phyloP scores from a whole-genome alignment of 2,113 vertebrate genomes.

The Erythrolamprus reginae region DNA sequence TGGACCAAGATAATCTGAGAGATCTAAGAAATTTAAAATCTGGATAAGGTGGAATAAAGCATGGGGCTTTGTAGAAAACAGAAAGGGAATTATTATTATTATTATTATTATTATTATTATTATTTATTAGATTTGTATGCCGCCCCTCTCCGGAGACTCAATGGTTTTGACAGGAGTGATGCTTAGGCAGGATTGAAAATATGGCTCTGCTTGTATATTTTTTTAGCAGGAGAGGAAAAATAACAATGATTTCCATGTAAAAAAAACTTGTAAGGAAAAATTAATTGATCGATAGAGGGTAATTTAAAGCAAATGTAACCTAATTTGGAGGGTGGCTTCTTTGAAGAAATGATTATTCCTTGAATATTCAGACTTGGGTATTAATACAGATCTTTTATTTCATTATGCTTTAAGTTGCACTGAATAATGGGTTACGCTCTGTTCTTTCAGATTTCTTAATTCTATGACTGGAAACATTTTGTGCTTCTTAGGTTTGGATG shows the following conservation, averaged over 20 bases:
- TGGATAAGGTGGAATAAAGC: neutral
- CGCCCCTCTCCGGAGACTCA: too few species aligned
- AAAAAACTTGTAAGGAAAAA: neutral
- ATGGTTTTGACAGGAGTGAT: neutral
- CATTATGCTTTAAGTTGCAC: neutral
- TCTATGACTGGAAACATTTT: neutral
- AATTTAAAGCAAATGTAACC: neutral
- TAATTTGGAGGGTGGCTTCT: neutral
- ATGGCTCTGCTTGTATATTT: neutral
- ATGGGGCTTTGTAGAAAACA: neutral
- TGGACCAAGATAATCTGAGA: neutral
- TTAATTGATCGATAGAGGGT: neutral
- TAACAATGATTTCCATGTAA: neutral
- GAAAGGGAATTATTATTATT: too few species aligned
- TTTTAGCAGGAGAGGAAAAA: neutral
- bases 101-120: too few species aligned
- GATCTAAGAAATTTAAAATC: neutral
- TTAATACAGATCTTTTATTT: neutral
- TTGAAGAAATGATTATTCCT: neutral
- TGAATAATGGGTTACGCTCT: neutral
- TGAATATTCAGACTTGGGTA: accelerated
- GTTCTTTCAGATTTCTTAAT: neutral
- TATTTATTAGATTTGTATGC: too few species aligned
- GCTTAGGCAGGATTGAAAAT: neutral
- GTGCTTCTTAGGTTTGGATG: slow-evolving; percentile 81